A percentile compares a stretch with the other conserved stretches of the same genome.
Conservation (phyloP, 2,797 vertebrate species). For the Coilia nasus region DNA sequence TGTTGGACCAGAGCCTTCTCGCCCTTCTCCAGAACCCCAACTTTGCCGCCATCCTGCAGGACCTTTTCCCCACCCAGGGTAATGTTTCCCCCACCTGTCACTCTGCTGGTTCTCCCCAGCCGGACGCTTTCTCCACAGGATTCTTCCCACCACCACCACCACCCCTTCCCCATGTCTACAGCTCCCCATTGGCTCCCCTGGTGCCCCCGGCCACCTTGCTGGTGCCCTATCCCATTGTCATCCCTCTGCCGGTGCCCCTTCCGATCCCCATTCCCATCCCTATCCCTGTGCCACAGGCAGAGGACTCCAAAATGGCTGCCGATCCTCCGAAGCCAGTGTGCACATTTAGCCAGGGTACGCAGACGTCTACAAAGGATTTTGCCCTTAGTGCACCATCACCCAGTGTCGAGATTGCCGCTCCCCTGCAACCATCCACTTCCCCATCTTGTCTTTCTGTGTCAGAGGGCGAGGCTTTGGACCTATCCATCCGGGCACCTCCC, state of each 20-base stretch:
- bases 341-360: slow-evolving; percentile 86
- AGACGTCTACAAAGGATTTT: slow-evolving; percentile 83
- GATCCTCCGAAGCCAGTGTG: slow-evolving; percentile 77
- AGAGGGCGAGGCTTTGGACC: slow-evolving; percentile 89
- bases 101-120: slow-evolving; percentile 74
- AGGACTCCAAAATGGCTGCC: slow-evolving; percentile 80
- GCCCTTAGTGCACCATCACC: slow-evolving; percentile 75
- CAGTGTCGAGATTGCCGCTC: slow-evolving; percentile 62
- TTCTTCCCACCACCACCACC: slow-evolving; percentile 66
- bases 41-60: slow-evolving; percentile 90
- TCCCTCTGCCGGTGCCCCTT: slow-evolving; percentile 92
- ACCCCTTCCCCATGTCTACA: slow-evolving; percentile 80
- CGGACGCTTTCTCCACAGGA: slow-evolving; percentile 57
- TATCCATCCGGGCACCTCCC: slow-evolving; percentile 84
- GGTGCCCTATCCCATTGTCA: slow-evolving; percentile 93
- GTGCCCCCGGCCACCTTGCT: slow-evolving; percentile 92
- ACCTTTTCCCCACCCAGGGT: slow-evolving; percentile 86
- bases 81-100: slow-evolving; percentile 78
- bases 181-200: slow-evolving; percentile 84
- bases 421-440: slow-evolving; percentile 48
- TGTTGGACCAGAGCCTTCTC: slow-evolving; percentile 84
- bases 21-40: slow-evolving; percentile 88
- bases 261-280: slow-evolving; percentile 92
- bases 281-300: slow-evolving; percentile 79
- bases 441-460: slow-evolving; percentile 50